A percentile compares a stretch with the other conserved stretches of the same genome.
Evolutionary conservation across 1,140 invertebrate species (phyloP).

Genomic region (Micrasema longulum): DNA sequence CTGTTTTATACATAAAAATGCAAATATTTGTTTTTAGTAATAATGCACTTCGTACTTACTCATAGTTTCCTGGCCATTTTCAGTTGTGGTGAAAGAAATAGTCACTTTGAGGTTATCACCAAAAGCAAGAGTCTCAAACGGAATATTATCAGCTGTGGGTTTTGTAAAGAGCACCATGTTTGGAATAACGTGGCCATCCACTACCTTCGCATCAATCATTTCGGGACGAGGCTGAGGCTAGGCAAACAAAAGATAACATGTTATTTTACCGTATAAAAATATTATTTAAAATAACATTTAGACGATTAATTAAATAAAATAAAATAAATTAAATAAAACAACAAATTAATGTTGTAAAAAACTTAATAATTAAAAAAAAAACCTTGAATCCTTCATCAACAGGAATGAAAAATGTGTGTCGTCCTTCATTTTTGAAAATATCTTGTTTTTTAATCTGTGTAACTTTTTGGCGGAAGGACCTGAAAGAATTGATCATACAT

Average conservation of each 20-base stretch:
- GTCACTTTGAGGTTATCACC: conserved; percentile 86
- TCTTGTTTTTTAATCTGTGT: conserved; percentile 76
- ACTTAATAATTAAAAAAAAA: conserved; percentile 56
- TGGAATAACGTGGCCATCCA: conserved; percentile 92
- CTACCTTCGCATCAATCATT: conserved; percentile 84
- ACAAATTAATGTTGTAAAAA: too few relatives aligned
- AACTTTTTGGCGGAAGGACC: conserved; percentile 82
- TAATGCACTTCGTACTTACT: conserved; percentile 62
- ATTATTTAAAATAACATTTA: neutral
- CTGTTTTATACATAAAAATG: too few relatives aligned
- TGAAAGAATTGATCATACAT: conserved; percentile 55
- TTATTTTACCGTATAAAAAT: neutral
- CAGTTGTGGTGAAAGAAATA: conserved; percentile 76
- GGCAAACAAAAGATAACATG: conserved; percentile 17
- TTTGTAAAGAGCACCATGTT: conserved; percentile 87
- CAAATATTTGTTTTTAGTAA: too few relatives aligned
- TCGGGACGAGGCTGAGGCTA: conserved; percentile 75
- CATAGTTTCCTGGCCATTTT: conserved; percentile 70
- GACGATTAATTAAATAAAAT: too few relatives aligned
- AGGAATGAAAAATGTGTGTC: conserved; percentile 89
- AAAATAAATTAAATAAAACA: neutral
- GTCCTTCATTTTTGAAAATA: conserved; percentile 80
- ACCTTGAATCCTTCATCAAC: conserved; percentile 91
- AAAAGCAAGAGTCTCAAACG: conserved; percentile 83
- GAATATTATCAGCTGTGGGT: conserved; percentile 76